Evolutionary conservation across 1,140 invertebrate species (phyloP).

Genomic region (Drosophila suzukii): DNA sequence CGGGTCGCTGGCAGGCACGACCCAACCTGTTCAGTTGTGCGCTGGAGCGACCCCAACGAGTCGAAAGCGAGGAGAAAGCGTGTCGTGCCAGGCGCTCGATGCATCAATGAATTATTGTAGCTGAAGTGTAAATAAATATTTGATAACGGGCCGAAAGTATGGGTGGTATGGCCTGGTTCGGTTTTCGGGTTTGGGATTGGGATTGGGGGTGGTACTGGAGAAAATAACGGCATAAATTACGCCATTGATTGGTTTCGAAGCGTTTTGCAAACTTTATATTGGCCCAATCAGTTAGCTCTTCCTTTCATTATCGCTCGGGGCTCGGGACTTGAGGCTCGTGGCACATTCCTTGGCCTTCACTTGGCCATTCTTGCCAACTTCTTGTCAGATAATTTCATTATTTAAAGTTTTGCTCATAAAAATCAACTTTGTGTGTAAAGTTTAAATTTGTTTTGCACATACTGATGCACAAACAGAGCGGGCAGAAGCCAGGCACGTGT

Average conservation of each 20-base stretch:
- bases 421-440: constrained; percentile 82
- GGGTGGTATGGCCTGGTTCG: constrained; percentile 5
- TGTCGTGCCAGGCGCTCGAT: constrained; percentile 74
- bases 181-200: neutral
- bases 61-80: constrained; percentile 31
- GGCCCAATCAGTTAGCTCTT: constrained; percentile 47
- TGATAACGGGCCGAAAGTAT: constrained; percentile 64
- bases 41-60: constrained; percentile 43
- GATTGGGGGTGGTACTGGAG: neutral
- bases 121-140: constrained; percentile 82
- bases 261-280: constrained; percentile 56
- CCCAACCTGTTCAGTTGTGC: constrained; percentile 37
- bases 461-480: constrained; percentile 41
- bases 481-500: constrained; percentile 37
- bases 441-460: constrained; percentile 82
- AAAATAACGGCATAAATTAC: constrained; percentile 71
- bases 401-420: constrained; percentile 81
- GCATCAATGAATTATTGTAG: constrained; percentile 81
- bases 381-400: constrained; percentile 82
- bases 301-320: constrained; percentile 13
- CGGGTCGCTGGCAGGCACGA: constrained; percentile 60
- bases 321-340: neutral
- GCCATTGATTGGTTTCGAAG: constrained; percentile 64
- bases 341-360: constrained; percentile 12
- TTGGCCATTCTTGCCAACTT: constrained; percentile 59